Conservation (phyloP, 1,140 invertebrate species). For the Caerostris darwini region DNA sequence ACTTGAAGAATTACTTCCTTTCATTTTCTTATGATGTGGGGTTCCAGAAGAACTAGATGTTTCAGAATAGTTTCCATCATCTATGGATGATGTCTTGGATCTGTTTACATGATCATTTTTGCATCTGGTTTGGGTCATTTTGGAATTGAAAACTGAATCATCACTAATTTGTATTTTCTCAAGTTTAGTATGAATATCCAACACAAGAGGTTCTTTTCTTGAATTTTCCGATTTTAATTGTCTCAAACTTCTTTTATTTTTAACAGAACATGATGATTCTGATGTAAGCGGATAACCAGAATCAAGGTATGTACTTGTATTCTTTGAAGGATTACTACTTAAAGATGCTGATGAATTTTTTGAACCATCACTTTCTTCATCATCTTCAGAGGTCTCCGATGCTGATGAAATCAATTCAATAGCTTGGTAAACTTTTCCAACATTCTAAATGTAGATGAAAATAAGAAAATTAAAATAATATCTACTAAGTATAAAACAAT, state of each 20-base stretch:
- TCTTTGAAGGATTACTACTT: constrained; percentile 63
- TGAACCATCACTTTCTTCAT: constrained; percentile 80
- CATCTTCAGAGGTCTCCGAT: constrained; percentile 89
- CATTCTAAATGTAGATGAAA: constrained; percentile 81
- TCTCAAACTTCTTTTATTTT: not conserved
- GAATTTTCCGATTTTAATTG: constrained; percentile 1
- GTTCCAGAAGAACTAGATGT: constrained; percentile 55
- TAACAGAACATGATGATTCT: not conserved
- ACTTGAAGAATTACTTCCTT: constrained; percentile 29
- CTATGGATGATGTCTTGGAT: not conserved
- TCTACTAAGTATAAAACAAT: too few relatives aligned
- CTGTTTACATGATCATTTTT: not conserved
- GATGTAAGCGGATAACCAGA: constrained; percentile 68
- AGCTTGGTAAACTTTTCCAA: constrained; percentile 87
- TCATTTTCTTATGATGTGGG: constrained; percentile 73
- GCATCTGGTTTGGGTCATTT: not conserved
- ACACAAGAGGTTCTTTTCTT: not conserved
- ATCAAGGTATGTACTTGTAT: constrained; percentile 9
- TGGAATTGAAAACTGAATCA: not conserved
- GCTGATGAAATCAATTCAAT: constrained; percentile 87
- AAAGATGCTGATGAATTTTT: constrained; percentile 66
- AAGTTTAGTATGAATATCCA: constrained; percentile 49
- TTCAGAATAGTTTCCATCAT: constrained; percentile 25
- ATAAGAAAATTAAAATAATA: too few relatives aligned
- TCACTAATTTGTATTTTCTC: constrained; percentile 65